Percentiles rank a stretch among this genome's conserved stretches.
phyloP scores from a whole-genome alignment of 2,888 invertebrate genomes.

The Diarsia brunnea region DNA sequence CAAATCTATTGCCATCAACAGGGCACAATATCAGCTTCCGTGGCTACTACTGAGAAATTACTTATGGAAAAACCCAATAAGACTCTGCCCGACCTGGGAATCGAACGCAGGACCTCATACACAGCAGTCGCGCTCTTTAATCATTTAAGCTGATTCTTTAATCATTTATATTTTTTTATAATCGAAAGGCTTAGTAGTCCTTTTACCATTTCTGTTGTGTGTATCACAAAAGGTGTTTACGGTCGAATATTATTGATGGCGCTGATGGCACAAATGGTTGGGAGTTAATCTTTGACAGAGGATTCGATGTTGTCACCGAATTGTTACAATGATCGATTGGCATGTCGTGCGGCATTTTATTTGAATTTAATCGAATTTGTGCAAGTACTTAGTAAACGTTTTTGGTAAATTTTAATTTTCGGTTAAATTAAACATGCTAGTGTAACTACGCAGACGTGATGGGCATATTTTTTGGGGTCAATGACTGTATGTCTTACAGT shows the following conservation, averaged over 20 bases:
- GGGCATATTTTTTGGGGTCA: no score
- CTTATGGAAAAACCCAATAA: no score
- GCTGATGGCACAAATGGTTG: slow-evolving; percentile 28
- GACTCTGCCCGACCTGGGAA: no score
- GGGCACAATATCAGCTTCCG: no score
- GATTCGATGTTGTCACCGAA: slow-evolving; percentile 1
- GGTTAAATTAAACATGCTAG: not conserved
- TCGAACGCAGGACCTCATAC: no score
- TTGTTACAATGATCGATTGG: slow-evolving; percentile 11
- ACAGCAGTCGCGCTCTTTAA: no score
- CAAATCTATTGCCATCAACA: no score
- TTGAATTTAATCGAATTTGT: not conserved
- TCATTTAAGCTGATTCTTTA: no score
- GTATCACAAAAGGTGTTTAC: slow-evolving; percentile 2
- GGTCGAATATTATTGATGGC: slow-evolving; percentile 12
- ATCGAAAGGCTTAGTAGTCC: not conserved
- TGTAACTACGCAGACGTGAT: not conserved
- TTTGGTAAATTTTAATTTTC: not conserved
- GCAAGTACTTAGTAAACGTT: not conserved
- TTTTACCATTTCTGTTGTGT: not conserved
- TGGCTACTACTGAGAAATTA: no score
- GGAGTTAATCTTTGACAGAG: slow-evolving; percentile 34
- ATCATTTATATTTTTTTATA: no score
- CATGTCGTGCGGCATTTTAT: not conserved
- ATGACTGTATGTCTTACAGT: no score